These are phyloP conservation scores for Phalacrocorax pelagicus DNA, from an alignment of 2,113 vertebrate species.

Conservation along the genomic window DNA sequence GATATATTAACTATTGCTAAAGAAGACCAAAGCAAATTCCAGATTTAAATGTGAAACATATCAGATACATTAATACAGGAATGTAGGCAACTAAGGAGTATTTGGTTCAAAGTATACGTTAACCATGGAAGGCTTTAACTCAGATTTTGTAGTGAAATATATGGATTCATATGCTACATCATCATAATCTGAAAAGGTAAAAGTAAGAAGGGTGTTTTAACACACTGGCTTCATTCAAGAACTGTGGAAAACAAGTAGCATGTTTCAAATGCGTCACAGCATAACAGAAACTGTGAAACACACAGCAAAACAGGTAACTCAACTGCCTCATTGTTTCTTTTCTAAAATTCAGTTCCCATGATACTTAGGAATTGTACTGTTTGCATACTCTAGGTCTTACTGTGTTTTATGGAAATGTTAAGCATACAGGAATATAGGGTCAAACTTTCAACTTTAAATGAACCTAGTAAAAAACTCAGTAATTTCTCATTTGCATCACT, in stretches of 20 bases:
- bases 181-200: not conserved
- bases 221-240: not conserved
- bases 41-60: not conserved
- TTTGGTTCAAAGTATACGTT: not conserved
- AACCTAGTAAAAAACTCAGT: not conserved
- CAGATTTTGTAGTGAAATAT: not conserved
- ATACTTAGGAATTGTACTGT: not conserved
- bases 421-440: not conserved
- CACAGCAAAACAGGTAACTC: not conserved
- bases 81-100: accelerated
- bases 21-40: not conserved
- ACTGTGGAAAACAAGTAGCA: not conserved
- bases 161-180: not conserved
- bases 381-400: not conserved
- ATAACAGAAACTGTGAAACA: not conserved
- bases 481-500: not conserved
- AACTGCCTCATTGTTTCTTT: not conserved
- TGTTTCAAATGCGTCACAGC: not conserved
- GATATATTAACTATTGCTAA: not conserved
- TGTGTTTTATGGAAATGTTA: not conserved
- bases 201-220: not conserved
- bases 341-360: not conserved
- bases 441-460: not conserved
- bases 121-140: not conserved
- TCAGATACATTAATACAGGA: not conserved